phyloP scores from a whole-genome alignment of 2,888 invertebrate genomes.

The Diadegma fenestrale region DNA sequence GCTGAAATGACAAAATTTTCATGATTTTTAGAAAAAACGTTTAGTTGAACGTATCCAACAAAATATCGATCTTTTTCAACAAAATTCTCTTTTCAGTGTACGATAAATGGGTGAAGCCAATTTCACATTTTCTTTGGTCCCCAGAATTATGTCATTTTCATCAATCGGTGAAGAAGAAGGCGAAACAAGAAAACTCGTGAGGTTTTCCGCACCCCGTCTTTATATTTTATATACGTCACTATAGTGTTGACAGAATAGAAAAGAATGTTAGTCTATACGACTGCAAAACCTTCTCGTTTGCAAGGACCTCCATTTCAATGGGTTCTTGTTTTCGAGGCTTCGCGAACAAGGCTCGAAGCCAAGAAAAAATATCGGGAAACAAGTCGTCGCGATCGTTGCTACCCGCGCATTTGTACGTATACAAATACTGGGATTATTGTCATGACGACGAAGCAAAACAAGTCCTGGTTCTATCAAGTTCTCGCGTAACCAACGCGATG shows the following conservation, averaged over 20 bases:
- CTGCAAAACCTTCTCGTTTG: neutral
- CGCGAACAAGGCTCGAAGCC: neutral
- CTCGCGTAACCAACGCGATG: constrained; percentile 14
- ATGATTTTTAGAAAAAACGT: no score
- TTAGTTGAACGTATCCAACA: no score
- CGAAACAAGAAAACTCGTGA: neutral
- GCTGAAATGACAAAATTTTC: no score
- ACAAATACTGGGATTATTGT: constrained; percentile 68
- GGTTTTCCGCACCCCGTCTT: neutral
- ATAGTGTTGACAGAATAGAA: neutral
- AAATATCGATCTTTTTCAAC: neutral
- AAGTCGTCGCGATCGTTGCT: constrained; percentile 36
- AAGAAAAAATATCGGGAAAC: constrained; percentile 29
- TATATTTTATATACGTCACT: no score
- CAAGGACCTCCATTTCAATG: neutral
- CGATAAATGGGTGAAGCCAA: neutral
- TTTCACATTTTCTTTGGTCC: no score
- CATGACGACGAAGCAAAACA: constrained; percentile 71
- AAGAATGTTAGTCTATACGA: neutral
- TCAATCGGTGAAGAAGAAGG: neutral
- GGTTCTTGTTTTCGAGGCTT: neutral
- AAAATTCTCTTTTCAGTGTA: neutral
- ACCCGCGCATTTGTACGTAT: neutral
- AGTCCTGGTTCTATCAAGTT: constrained; percentile 32
- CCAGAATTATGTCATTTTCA: neutral